phyloP scores from a whole-genome alignment of 2,888 invertebrate genomes.

The Hirtodrosophila cameraria region DNA sequence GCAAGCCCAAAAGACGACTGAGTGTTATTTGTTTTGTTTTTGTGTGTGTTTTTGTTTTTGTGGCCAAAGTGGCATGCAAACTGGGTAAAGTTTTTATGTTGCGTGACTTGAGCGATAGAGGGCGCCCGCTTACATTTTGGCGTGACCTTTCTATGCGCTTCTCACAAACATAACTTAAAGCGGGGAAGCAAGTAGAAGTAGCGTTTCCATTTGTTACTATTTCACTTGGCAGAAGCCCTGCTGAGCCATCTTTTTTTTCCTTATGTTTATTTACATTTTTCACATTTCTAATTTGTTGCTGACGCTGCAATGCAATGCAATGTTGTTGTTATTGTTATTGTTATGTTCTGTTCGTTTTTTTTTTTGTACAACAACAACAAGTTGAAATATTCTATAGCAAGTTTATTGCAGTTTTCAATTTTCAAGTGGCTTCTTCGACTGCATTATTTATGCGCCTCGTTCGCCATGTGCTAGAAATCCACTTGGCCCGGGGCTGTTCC shows the following conservation, averaged over 20 bases:
- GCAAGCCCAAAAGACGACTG: slow-evolving; percentile 37
- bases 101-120: slow-evolving; percentile 23
- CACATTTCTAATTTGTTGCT: slow-evolving; percentile 60
- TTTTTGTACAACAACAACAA: slow-evolving; percentile 12
- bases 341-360: slow-evolving; percentile 11
- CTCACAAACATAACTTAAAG: slow-evolving; percentile 6
- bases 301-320: too few species aligned
- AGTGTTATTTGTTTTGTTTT: too few species aligned
- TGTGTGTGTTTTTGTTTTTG: slow-evolving; percentile 2
- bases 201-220: slow-evolving; percentile 15
- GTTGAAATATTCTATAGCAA: slow-evolving; percentile 29
- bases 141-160: slow-evolving; percentile 45
- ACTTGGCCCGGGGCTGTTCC: slow-evolving; percentile 50
- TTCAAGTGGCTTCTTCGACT: slow-evolving; percentile 65
- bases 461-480: slow-evolving; percentile 72
- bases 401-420: slow-evolving; percentile 64
- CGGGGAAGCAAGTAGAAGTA: too few species aligned
- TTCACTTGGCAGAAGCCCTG: slow-evolving; percentile 19
- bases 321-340: slow-evolving; percentile 20
- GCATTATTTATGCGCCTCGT: slow-evolving; percentile 72
- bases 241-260: slow-evolving; percentile 44
- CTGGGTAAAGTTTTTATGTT: too few species aligned
- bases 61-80: slow-evolving; percentile 20
- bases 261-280: slow-evolving; percentile 56
- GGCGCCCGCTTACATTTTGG: slow-evolving; percentile 7